phyloP scores from a whole-genome alignment of 2,113 vertebrate species.

The Oreochromis spilurus region DNA sequence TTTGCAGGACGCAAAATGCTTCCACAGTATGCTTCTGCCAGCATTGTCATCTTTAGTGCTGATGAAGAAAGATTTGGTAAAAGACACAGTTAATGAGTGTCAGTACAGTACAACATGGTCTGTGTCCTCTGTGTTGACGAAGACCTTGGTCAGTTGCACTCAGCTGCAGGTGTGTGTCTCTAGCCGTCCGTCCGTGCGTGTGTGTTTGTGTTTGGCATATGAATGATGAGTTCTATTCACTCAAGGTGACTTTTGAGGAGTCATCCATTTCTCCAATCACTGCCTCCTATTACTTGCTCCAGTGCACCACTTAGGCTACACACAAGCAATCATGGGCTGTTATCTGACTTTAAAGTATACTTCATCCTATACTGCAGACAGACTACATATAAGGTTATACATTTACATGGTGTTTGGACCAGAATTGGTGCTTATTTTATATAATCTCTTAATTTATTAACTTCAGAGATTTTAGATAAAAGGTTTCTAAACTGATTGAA shows the following conservation, averaged over 20 bases:
- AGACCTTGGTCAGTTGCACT: slow-evolving; percentile 33
- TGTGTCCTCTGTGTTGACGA: slow-evolving; percentile 25
- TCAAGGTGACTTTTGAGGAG: slow-evolving; percentile 63
- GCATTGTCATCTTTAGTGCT: background rate
- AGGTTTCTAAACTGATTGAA: background rate
- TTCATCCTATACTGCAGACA: background rate
- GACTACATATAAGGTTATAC: slow-evolving; percentile 3
- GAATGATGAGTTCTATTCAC: slow-evolving; percentile 51
- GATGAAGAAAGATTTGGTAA: background rate
- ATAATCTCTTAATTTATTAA: background rate
- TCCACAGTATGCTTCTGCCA: background rate
- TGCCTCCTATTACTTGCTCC: slow-evolving; percentile 58
- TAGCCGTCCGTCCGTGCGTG: background rate
- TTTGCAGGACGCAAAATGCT: background rate
- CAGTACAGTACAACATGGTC: slow-evolving; percentile 8
- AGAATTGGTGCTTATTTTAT: background rate
- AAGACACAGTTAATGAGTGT: slow-evolving; percentile 18
- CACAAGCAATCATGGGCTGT: slow-evolving; percentile 35
- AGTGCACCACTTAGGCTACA: slow-evolving; percentile 50
- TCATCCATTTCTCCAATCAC: slow-evolving; percentile 54
- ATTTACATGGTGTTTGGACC: background rate
- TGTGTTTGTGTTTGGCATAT: slow-evolving; percentile 16
- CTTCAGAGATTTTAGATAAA: background rate
- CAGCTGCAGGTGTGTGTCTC: background rate
- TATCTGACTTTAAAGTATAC: slow-evolving; percentile 21